phyloP scores from a whole-genome alignment of 2,113 vertebrate species.

The Anhinga rufa region DNA sequence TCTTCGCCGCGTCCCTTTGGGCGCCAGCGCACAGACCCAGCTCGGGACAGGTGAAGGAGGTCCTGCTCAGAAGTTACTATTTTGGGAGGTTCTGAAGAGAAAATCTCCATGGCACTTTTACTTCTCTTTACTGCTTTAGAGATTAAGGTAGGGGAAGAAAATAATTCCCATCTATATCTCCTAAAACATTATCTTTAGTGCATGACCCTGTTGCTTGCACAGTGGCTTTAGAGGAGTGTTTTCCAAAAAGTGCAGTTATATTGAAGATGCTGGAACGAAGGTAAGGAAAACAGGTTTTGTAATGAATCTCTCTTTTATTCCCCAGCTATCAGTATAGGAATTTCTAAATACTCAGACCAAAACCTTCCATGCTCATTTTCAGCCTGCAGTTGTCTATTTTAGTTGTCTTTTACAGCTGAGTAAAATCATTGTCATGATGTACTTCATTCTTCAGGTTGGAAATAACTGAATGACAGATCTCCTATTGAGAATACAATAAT shows the following conservation, averaged over 20 bases:
- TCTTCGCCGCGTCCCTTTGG: fast-evolving
- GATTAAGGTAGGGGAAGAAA: background rate
- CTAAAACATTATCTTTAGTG: background rate
- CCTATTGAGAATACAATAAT: background rate
- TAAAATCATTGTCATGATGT: background rate
- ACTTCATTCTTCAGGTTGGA: background rate
- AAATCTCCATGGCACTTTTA: background rate
- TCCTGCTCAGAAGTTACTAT: background rate
- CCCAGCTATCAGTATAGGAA: background rate
- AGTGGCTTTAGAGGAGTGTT: background rate
- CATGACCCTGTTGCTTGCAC: background rate
- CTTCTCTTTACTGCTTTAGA: background rate
- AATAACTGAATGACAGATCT: background rate
- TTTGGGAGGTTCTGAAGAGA: background rate
- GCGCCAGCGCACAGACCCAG: background rate
- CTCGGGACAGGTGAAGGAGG: background rate
- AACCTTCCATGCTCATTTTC: background rate
- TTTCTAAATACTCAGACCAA: background rate
- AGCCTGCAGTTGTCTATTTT: background rate
- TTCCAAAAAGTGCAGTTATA: background rate
- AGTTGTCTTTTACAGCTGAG: background rate
- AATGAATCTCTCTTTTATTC: background rate
- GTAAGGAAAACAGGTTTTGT: background rate
- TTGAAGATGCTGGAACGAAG: background rate
- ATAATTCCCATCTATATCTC: background rate